phyloP scores from a whole-genome alignment of 1,140 invertebrate species.

The Arctopsyche grandis region DNA sequence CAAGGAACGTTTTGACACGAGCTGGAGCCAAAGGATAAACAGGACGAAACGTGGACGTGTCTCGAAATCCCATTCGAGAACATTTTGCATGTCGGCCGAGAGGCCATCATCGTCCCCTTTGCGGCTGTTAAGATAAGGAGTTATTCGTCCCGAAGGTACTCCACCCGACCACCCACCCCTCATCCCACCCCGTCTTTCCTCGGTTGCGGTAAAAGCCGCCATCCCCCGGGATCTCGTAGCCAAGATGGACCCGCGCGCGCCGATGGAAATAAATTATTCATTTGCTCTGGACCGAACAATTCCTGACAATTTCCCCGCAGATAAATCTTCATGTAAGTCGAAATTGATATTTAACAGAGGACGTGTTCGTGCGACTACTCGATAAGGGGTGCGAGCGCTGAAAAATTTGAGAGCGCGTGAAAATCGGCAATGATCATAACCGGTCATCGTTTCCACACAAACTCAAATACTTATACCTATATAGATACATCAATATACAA shows the following conservation, averaged over 20 bases:
- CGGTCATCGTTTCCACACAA: no score
- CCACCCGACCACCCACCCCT: not conserved
- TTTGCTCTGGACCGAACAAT: conserved; percentile 37
- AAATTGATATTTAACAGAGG: conserved; percentile 39
- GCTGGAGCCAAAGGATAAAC: conserved; percentile 32
- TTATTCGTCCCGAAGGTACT: conserved; percentile 53
- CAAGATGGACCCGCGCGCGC: conserved; percentile 34
- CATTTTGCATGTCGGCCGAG: conserved; percentile 54
- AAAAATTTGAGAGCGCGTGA: no score
- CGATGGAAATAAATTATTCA: conserved; percentile 50
- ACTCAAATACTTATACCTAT: no score
- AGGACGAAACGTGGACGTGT: conserved; percentile 28
- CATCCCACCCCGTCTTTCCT: no score
- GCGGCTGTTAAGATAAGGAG: conserved; percentile 56
- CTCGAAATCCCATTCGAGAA: conserved; percentile 53
- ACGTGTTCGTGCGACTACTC: not conserved
- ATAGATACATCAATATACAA: no score
- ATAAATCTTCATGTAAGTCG: conserved; percentile 36
- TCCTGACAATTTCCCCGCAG: conserved; percentile 34
- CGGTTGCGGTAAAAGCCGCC: conserved; percentile 50
- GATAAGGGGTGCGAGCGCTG: not conserved
- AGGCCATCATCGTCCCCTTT: conserved; percentile 54
- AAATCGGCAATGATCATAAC: no score
- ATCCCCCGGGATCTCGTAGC: conserved; percentile 18
- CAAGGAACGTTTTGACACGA: conserved; percentile 18